Base-by-base conservation (phyloP, 2,888 invertebrate genomes). In the Ectemnius lituratus region DNA sequence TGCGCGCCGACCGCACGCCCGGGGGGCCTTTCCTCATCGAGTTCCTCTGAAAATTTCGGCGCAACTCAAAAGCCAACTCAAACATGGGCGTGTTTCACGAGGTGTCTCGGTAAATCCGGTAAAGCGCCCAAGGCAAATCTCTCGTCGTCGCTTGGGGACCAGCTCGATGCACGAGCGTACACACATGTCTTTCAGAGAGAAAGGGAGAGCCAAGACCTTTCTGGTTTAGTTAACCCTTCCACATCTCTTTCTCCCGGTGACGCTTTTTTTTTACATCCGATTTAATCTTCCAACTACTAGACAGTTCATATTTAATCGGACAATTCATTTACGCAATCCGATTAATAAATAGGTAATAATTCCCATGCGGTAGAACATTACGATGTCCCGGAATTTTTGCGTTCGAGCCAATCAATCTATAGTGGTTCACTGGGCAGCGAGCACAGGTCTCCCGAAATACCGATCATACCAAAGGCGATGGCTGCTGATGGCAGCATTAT, bases 11-110 rank as follows among this genome's bases (percentile, higher is more conserved):
- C 79, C 84, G 79, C 84, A 83, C 16, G 52, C 52, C 16, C 16
- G 37, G 37, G 37, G 37, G 52, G 52, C n/a, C 52, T 14, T 14
- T 16, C 14, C 52, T 52, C 52, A 16, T 78, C 79, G 83, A 83
- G 84, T 83, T 88, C 86, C 86, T 84, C 84, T 88, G 87, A 88
- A 90, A 89, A 89, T 89, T 89, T 90, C 90, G 90, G 90, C 87
- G 85, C 85, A 86, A 87, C 84, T 89, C 89, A 90, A 90, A 90
- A 88, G 89, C 88, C 84, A 89, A 88, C 88, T 86, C 87, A 90
- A 90, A 90, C 87, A 89, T 89, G 87, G 90, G 90, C 88, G 90
- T 88, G 90, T 86, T 88, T 85, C 86, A 78, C 85, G 81, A 81
- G 80, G 84, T 77, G 78, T 85, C 84, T 86, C 87, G 86, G 86